phyloP scores from a whole-genome alignment of 2,113 vertebrate genomes.

The Rhea pennata region DNA sequence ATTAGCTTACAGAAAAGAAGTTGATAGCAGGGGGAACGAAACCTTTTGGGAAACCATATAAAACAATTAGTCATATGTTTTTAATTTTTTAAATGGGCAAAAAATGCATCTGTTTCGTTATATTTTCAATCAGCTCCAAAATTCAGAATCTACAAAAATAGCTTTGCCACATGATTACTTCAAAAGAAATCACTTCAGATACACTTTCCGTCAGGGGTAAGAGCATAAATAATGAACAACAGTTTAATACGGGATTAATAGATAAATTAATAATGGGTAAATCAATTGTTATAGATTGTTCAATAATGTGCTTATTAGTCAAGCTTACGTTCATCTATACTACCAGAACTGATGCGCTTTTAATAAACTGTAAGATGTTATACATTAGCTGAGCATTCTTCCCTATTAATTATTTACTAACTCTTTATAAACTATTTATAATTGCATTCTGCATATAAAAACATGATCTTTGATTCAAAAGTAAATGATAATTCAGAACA shows the following conservation, averaged over 20 bases:
- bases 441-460: constrained; percentile 35
- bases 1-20: background rate
- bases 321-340: constrained; percentile 3
- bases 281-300: background rate
- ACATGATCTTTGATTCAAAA: constrained; percentile 38
- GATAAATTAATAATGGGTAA: constrained; percentile 36
- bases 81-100: background rate
- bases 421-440: constrained; percentile 66
- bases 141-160: background rate
- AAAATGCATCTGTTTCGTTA: background rate
- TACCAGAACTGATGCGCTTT: constrained; percentile 14
- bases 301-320: constrained; percentile 9
- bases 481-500: background rate
- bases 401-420: constrained; percentile 56
- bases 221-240: background rate
- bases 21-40: background rate
- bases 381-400: constrained; percentile 45
- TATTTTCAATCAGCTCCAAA: background rate
- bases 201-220: background rate
- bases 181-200: background rate
- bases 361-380: constrained; percentile 65
- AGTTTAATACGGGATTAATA: constrained; percentile 45
- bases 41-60: background rate
- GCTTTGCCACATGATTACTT: background rate
- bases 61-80: background rate